Conservation (phyloP, 1,140 invertebrate genomes). For the Dendrolimus kikuchii region DNA sequence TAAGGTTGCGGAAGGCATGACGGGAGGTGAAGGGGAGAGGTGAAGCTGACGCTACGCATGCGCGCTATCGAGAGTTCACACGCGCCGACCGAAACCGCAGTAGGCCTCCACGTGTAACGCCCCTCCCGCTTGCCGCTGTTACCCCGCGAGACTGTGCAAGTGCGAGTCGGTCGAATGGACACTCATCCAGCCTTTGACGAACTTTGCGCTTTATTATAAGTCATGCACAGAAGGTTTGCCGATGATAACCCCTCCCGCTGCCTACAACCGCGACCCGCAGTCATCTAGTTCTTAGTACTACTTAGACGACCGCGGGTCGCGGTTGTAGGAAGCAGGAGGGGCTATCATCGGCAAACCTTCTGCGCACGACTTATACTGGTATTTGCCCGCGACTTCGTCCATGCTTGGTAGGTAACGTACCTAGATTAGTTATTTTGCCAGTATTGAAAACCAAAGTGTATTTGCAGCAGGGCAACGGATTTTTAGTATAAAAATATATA, state of each 20-base stretch:
- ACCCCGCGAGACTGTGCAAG: constrained; percentile 22
- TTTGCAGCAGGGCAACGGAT: too few species aligned
- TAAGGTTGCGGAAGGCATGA: constrained; percentile 24
- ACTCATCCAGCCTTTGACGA: constrained; percentile 39
- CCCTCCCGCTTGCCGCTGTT: constrained; percentile 27
- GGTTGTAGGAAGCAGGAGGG: too few species aligned
- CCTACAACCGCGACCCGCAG: not conserved
- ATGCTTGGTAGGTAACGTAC: too few species aligned
- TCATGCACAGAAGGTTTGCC: constrained; percentile 12
- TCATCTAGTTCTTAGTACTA: too few species aligned
- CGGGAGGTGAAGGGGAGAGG: constrained; percentile 24
- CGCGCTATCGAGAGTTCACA: constrained; percentile 54
- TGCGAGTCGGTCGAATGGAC: constrained; percentile 11
- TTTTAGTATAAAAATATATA: too few species aligned
- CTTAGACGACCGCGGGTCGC: too few species aligned
- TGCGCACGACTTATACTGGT: too few species aligned
- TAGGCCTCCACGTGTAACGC: constrained; percentile 49
- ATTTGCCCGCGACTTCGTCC: too few species aligned
- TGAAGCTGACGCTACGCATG: constrained; percentile 43
- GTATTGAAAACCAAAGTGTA: too few species aligned
- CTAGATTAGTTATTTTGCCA: too few species aligned
- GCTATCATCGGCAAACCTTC: too few species aligned
- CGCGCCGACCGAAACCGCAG: constrained; percentile 51
- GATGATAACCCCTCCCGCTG: too few species aligned
- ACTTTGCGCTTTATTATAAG: constrained; percentile 42